Evolutionary conservation across 2,797 vertebrate genomes (phyloP).

Genomic region (Ceryle rudis): DNA sequence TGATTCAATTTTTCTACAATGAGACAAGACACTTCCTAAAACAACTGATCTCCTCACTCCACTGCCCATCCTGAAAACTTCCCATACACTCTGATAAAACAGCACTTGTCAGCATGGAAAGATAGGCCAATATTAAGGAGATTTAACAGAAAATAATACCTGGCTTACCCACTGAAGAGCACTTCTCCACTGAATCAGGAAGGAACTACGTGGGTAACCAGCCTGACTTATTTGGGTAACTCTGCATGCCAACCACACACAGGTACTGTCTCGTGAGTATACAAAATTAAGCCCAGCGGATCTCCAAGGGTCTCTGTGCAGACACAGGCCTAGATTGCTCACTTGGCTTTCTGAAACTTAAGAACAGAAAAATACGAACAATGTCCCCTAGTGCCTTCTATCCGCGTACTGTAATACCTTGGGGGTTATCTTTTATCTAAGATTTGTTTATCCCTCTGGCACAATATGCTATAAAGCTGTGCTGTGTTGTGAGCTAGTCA

Average conservation of each 20-base stretch:
- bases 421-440: not conserved
- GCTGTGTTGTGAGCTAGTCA: not conserved
- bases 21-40: not conserved
- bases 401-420: not conserved
- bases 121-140: not conserved
- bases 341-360: not conserved
- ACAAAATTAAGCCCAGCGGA: not conserved
- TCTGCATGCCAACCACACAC: not conserved
- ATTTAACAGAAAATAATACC: not conserved
- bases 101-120: not conserved
- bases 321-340: not conserved
- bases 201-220: not conserved
- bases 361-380: not conserved
- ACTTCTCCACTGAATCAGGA: not conserved
- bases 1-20: not conserved
- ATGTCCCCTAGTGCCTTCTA: not conserved
- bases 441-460: conserved; percentile 48
- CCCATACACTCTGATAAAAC: not conserved
- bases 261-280: not conserved
- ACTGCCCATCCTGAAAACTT: not conserved
- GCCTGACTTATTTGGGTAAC: not conserved
- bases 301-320: not conserved
- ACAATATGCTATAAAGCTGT: not conserved
- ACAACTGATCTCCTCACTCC: not conserved
- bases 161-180: not conserved